Percentiles rank a stretch among this genome's conserved stretches.
Conservation (phyloP, 2,888 invertebrate species). For the Pterostichus madidus region DNA sequence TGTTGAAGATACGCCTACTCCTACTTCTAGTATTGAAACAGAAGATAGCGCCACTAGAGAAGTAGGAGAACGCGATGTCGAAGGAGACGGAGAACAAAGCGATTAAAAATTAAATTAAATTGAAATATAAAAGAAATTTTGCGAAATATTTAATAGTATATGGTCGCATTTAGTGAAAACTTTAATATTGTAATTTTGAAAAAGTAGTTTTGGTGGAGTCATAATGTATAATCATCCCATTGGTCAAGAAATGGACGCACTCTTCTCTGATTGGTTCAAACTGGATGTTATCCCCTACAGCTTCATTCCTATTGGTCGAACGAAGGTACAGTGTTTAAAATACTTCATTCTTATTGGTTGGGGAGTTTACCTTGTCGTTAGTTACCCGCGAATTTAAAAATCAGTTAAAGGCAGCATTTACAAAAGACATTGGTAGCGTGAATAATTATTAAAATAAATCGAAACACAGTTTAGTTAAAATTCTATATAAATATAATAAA, state of each 20-base stretch:
- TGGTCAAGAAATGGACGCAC: too few relatives aligned
- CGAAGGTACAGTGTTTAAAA: background rate
- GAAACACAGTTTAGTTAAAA: conserved; percentile 20
- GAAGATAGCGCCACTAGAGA: conserved; percentile 80
- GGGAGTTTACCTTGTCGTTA: background rate
- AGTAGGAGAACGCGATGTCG: conserved; percentile 80
- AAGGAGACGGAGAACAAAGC: conserved; percentile 81
- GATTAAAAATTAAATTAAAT: conserved; percentile 74
- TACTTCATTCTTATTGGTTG: background rate
- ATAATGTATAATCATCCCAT: too few relatives aligned
- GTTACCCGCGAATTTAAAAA: background rate
- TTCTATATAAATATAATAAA: background rate
- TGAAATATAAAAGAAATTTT: too few relatives aligned
- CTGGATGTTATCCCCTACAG: too few relatives aligned
- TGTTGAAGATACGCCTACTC: conserved; percentile 79
- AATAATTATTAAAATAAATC: background rate
- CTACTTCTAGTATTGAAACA: conserved; percentile 81
- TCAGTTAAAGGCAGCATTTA: background rate
- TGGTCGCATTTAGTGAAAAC: too few relatives aligned
- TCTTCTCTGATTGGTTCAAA: too few relatives aligned
- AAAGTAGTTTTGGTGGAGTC: too few relatives aligned
- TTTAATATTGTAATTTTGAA: too few relatives aligned
- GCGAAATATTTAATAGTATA: too few relatives aligned
- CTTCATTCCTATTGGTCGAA: too few relatives aligned
- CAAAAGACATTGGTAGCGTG: conserved; percentile 23